Evolutionary conservation across 1,140 invertebrate genomes (phyloP).

Genomic region (Teleopsis dalmanni): DNA sequence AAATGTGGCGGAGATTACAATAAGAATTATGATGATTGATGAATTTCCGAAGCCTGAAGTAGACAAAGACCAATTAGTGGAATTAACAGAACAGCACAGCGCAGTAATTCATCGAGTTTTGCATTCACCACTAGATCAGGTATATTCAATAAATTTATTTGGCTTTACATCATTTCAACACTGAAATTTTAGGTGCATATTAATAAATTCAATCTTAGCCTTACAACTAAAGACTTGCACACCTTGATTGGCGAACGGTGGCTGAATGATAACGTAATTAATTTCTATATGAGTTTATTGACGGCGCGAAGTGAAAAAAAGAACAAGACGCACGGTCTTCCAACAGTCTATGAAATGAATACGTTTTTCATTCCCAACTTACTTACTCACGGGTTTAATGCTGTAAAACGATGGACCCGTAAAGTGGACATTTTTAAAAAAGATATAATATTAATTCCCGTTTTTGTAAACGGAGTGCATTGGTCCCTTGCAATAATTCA

Average conservation of each 20-base stretch:
- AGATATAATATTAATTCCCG: constrained; percentile 57
- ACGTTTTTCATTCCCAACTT: constrained; percentile 94
- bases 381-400: constrained; percentile 55
- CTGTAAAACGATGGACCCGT: constrained; percentile 78
- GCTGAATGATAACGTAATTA: constrained; percentile 91
- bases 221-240: constrained; percentile 63
- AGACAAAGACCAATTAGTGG: constrained; percentile 46
- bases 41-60: constrained; percentile 24
- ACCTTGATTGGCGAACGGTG: constrained; percentile 78
- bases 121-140: constrained; percentile 45
- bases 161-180: not conserved
- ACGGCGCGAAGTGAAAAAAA: constrained; percentile 69
- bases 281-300: constrained; percentile 40
- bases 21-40: constrained; percentile 14
- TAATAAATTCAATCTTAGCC: constrained; percentile 56
- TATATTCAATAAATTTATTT: constrained; percentile 14
- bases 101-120: constrained; percentile 47
- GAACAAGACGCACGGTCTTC: constrained; percentile 59
- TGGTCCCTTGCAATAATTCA: constrained; percentile 95
- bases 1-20: constrained; percentile 9
- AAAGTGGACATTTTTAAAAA: constrained; percentile 52
- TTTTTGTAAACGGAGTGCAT: constrained; percentile 87
- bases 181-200: constrained; percentile 38
- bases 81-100: constrained; percentile 49
- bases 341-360: constrained; percentile 63